Evolutionary conservation across 2,888 invertebrate genomes (phyloP), one percentile per base, ranked within the genome.

Genomic region (Cloeon dipterum): DNA sequence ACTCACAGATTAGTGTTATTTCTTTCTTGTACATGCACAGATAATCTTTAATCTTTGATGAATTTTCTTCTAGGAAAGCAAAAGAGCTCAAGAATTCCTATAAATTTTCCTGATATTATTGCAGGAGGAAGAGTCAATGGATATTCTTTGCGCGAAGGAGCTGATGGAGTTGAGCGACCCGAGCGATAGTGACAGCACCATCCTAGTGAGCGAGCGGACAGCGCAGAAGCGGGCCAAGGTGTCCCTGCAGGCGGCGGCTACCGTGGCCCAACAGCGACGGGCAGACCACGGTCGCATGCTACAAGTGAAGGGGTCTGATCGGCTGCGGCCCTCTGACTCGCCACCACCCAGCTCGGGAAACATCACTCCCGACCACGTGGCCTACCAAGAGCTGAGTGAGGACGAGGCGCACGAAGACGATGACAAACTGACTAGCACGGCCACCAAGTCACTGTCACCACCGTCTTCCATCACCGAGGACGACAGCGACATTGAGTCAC

Each of bases 81-180:
- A n/a, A n/a, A n/a, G n/a, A n/a, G n/a, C n/a, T n/a, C n/a, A n/a
- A n/a, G n/a, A n/a, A n/a, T n/a, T n/a, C n/a, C n/a, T n/a, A n/a
- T n/a, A n/a, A n/a, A n/a, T n/a, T n/a, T n/a, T n/a, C n/a, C n/a
- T n/a, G n/a, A n/a, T n/a, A n/a, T n/a, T n/a, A n/a, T n/a, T n/a
- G n/a, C 29, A 29, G 14, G 29, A 83, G 56, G 81, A 79, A 53
- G 79, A 81, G 59, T 72, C 72, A 45, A 73, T 81, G 62, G 76
- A 75, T 55, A 74, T 76, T 51, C 66, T 77, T 43, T 71, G 74
- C 48, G 70, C 74, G 38, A 69, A 77, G 46, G 81, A 82, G 56
- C 74, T 77, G 47, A 82, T 83, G 81, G 78, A 76, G 53, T 68
- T 83, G 47, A 82, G 82, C 52, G 83, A 85, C 61, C 78, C 81